phyloP scores from a whole-genome alignment of 2,888 invertebrate species.

The Heliconius sara region DNA sequence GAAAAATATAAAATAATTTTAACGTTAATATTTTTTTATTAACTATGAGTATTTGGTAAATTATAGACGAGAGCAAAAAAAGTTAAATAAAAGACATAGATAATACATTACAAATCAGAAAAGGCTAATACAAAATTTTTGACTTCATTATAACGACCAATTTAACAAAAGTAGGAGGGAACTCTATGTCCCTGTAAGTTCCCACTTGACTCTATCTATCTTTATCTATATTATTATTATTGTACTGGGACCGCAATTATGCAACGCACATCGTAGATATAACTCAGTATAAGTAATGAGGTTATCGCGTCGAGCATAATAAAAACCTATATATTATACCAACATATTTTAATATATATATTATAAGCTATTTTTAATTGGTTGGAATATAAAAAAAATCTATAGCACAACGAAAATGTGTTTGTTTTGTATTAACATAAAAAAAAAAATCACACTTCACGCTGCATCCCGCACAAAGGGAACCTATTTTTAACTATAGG shows the following conservation, averaged over 20 bases:
- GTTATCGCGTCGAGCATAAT: constrained; percentile 11
- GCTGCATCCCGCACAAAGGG: neutral
- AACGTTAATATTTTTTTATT: too few relatives aligned
- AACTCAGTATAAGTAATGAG: neutral
- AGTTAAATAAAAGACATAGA: neutral
- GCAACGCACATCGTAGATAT: constrained; percentile 12
- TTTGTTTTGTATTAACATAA: too few relatives aligned
- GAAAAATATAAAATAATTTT: too few relatives aligned
- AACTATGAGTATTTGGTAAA: too few relatives aligned
- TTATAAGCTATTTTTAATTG: too few relatives aligned
- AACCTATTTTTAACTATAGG: too few relatives aligned
- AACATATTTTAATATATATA: neutral
- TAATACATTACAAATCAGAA: neutral
- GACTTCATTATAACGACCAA: neutral
- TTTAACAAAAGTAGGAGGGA: neutral
- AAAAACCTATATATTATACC: neutral
- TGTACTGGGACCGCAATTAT: neutral
- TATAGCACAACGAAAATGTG: neutral
- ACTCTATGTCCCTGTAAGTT: neutral
- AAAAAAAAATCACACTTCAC: neutral
- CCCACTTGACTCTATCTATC: constrained; percentile 6
- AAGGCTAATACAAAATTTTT: neutral
- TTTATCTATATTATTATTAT: neutral
- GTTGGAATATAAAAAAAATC: neutral
- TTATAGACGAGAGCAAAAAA: too few relatives aligned